Evolutionary conservation across 92 coral and sea anemone species (phyloP), one percentile per base, ranked within the genome.

Genomic region (Hydrozoanthus gracilis): DNA sequence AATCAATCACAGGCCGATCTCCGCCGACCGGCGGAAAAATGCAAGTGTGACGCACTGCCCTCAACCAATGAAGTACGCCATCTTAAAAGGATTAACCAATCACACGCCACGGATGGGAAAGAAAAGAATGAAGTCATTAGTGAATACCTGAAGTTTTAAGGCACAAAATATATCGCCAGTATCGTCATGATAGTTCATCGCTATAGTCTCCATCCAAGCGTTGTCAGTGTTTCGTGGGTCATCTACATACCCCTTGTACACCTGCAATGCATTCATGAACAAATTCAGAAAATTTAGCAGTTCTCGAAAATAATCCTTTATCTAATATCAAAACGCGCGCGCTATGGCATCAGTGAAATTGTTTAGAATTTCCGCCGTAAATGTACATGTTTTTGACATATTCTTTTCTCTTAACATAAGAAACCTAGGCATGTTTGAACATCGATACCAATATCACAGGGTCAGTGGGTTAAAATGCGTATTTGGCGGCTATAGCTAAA

Each of bases 191-290:
- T 91, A 96, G 82, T 96, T 96, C 65, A 96, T 93, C 13, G 99
- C 99, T 71, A 95, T 86, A 3, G 99, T 96, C 83, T 96, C 99
- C 95, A 96, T 94, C 99, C 99, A 96, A 15, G 99, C 78, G 76
- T 93, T 95, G 71, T 96, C 99, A 13, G 99, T 96, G 92, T 96
- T 96, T 54, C 99, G 79, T 8, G 99, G 99, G 75, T 96, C 99
- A 79, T 96, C 99, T 3, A 96, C 99, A 88, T 96, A 96, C 4
- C 99, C 99, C 80, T 96, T 96, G 93, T 95, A 96, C 78, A 96
- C 95, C 99, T 96, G 88, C 62, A 17, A 54, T 5, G 86, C 6
- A 49, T 50, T 49, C 44, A 49, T 45, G 44, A 35, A 74, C 6
- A n/a, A 50, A 9, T 12, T 10, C 16, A 7, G 7, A 9, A 27